phyloP scores from a whole-genome alignment of 2,113 vertebrate species.

The Egretta garzetta region DNA sequence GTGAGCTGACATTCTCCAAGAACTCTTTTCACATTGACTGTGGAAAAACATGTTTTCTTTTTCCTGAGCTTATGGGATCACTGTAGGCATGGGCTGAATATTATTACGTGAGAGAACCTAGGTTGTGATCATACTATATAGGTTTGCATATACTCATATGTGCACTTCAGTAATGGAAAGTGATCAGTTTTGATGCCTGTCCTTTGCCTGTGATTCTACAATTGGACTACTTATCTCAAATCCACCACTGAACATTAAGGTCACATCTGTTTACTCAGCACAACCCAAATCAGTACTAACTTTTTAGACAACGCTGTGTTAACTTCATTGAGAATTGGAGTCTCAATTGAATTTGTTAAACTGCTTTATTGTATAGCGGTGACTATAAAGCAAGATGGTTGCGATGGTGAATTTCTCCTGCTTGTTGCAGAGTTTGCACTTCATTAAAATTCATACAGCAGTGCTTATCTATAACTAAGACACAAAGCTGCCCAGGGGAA shows the following conservation, averaged over 20 bases:
- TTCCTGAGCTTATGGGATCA: background rate
- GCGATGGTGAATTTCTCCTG: background rate
- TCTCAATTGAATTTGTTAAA: background rate
- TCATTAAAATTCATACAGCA: constrained; percentile 6
- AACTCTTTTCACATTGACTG: background rate
- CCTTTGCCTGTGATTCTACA: background rate
- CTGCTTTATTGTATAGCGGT: background rate
- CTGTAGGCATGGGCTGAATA: background rate
- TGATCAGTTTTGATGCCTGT: background rate
- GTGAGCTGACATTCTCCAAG: background rate
- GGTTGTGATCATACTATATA: background rate
- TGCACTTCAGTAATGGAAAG: background rate
- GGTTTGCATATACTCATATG: background rate
- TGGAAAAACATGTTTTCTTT: background rate
- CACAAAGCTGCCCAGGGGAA: background rate
- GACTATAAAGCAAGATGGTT: background rate
- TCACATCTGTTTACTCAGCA: background rate
- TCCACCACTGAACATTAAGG: background rate
- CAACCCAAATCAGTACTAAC: background rate
- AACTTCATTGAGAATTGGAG: background rate
- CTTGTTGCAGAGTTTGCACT: background rate
- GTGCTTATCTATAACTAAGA: constrained; percentile 6
- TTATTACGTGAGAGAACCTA: background rate
- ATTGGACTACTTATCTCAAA: background rate
- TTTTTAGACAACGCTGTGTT: background rate